Base-by-base conservation (phyloP, 1,140 invertebrate species). In the Mamestra configurata region DNA sequence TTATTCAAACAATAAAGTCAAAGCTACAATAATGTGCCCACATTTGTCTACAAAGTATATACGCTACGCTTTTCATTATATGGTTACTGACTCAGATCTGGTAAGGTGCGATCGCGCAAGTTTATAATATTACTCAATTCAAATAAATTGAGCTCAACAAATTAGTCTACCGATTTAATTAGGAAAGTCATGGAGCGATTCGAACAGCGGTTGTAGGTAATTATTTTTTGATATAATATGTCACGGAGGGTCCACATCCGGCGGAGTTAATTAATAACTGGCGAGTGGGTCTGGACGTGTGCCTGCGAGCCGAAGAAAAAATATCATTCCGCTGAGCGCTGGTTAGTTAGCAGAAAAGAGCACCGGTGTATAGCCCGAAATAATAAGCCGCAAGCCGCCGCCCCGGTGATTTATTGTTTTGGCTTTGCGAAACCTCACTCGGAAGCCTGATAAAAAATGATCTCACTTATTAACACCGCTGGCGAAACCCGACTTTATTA, bases 401-500 rank as follows among this genome's bases (percentile, higher is more conserved):
- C 86, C 78, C 81, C 81, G 66, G 85, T 93, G 90, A 93, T 93
- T 93, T 93, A 93, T 93, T 88, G 89, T 92, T 89, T 91, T 90
- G 88, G 90, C 90, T 92, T 90, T 91, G 86, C 82, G 89, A 87
- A 91, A 91, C 88, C 90, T 90, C 88, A 88, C 87, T 89, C 85
- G 87, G 87, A 90, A 88, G 86, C 81, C 82, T 89, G 87, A 85
- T 93, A 93, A 92, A 93, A 93, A 93, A 93, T 93, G 90, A 93
- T 93, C 90, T 85, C 84, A 88, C 90, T 92, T 93, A 93, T 92
- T 93, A 92, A 92, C 88, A 89, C 84, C 83, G 84, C 86, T 79
- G 83, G 82, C 82, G 83, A 82, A 83, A 86, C 80, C 84, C 84
- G 85, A 86, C 86, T 88, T 89, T 89, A 92, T 91, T 91, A 88